phyloP scores from a whole-genome alignment of 2,797 vertebrate genomes.

The Natrix natrix region DNA sequence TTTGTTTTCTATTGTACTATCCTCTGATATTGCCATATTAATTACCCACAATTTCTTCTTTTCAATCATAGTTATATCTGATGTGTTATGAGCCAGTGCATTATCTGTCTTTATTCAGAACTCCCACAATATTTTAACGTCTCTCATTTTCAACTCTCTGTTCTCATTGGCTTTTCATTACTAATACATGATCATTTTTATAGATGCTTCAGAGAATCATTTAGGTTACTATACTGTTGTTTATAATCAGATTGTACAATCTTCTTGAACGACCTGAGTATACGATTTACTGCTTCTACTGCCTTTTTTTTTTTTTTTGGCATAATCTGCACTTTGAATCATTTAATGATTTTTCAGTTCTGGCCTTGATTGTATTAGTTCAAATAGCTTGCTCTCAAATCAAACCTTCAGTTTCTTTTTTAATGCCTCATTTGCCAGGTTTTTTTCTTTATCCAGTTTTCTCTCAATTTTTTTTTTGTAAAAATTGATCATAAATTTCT shows the following conservation, averaged over 20 bases:
- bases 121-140: not conserved
- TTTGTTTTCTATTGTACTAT: not conserved
- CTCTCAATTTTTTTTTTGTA: not conserved
- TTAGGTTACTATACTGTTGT: not conserved
- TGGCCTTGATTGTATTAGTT: not conserved
- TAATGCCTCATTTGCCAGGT: not conserved
- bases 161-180: not conserved
- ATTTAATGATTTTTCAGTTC: not conserved
- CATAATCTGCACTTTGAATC: not conserved
- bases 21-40: not conserved
- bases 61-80: not conserved
- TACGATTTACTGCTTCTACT: not conserved
- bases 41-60: not conserved
- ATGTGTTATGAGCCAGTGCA: not conserved
- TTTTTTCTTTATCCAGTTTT: not conserved
- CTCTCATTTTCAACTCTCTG: not conserved
- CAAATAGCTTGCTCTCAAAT: not conserved
- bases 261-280: not conserved
- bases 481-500: not conserved
- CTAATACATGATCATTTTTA: not conserved
- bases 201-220: not conserved
- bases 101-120: not conserved
- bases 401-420: not conserved
- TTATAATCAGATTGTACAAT: not conserved
- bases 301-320: not conserved